Evolutionary conservation across 53 echinoderm and acorn worm species (phyloP), one percentile per base, ranked within the genome.

Genomic region (Stichopus horrens): DNA sequence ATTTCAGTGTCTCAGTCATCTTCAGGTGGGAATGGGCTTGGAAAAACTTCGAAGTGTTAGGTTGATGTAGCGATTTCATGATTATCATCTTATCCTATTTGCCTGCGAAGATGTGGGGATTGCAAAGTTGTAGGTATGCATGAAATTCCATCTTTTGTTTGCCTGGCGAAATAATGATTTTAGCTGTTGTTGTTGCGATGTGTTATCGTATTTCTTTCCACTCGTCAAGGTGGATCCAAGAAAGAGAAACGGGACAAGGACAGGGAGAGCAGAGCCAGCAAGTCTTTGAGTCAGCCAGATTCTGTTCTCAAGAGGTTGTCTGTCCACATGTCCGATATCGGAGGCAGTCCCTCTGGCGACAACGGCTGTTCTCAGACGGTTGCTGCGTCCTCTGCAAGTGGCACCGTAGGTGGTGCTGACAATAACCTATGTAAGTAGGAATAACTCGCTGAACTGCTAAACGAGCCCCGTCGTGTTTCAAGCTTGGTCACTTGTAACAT

Each of bases 241-340:
- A 86, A 86, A 9, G 86, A 86, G 66, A 86, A 68, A 68, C 66
- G 71, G 18, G 71, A 86, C 52, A 68, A 52, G 23, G 86, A 86
- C 37, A 21, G 86, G 22, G 86, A 86, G 51, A 86, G 37, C 6
- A 23, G 86, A 59, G 19, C 51, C 8, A 67, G 63, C 71, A 65
- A 68, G 66, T 67, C 86, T 4, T 14, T 55, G 21, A 58, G 81
- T 9, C 81, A 56, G 58, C 8, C 81, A 0, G 81, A 81, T 0
- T 81, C 81, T 7, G 81, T 81, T 3, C 81, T 81, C 81, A 81
- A 81, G 81, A 81, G 81, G 11, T 81, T 81, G 55, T 58, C 56
- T 4, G 81, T 58, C 11, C 81, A 81, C 81, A 81, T 81, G 81
- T 56, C 81, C 9, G 81, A 81, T n/a, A 16, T 56, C 4, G 23